Percentiles rank a stretch among this genome's conserved stretches.
phyloP scores from a whole-genome alignment of 1,140 invertebrate genomes.

The Myzus persicae region DNA sequence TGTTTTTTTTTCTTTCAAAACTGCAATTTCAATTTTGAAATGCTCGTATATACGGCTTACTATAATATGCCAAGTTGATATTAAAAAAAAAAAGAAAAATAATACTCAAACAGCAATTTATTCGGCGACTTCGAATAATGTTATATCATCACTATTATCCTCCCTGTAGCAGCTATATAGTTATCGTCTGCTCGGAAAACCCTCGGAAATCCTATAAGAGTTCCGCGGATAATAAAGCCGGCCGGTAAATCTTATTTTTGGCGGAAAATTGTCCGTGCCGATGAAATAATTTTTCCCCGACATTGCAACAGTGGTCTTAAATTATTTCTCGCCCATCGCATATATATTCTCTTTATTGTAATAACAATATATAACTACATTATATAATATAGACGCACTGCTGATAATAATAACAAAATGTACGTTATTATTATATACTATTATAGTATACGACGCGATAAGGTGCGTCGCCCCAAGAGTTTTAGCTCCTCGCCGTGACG shows the following conservation, averaged over 20 bases:
- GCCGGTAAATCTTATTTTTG: neutral
- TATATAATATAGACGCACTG: neutral
- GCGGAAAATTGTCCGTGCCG: neutral
- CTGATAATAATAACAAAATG: slow-evolving; percentile 8
- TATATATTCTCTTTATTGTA: neutral
- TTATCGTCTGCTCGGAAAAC: neutral
- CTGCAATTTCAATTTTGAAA: neutral
- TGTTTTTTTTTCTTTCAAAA: neutral
- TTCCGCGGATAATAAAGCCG: neutral
- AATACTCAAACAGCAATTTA: neutral
- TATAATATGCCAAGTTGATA: neutral
- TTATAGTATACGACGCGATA: neutral
- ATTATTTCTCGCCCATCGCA: neutral
- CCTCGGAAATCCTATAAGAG: neutral
- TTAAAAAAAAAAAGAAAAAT: neutral
- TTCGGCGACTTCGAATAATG: neutral
- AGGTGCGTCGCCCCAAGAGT: neutral
- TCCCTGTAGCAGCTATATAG: neutral
- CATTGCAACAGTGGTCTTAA: neutral
- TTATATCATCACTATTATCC: neutral
- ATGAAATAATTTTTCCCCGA: neutral
- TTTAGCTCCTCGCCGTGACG: neutral
- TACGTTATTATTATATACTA: neutral
- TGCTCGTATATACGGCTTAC: neutral
- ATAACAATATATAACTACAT: neutral